These are phyloP conservation scores for Bujurquina vittata DNA, from an alignment of 2,113 vertebrate genomes.

Conservation along the genomic window DNA sequence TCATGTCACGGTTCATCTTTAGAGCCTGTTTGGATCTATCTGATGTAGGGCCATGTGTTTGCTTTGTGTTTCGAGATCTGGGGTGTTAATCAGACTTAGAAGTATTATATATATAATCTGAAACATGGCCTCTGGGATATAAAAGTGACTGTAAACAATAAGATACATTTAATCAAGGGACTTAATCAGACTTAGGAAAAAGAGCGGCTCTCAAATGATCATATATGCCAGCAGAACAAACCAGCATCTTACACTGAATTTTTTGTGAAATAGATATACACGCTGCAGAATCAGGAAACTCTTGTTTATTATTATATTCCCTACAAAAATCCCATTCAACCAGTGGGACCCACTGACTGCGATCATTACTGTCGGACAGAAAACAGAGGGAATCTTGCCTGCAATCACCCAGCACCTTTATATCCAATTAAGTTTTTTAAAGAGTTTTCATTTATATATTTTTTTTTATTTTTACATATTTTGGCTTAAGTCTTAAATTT, in stretches of 20 bases:
- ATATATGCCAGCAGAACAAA: neutral
- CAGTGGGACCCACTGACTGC: no score
- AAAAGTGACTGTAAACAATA: neutral
- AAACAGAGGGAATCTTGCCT: fast-evolving
- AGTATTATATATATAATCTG: neutral
- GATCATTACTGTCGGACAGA: neutral
- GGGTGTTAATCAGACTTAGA: neutral
- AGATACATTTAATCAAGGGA: neutral
- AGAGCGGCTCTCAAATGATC: neutral
- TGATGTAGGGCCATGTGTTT: neutral
- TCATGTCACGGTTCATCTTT: neutral
- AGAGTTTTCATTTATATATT: no score
- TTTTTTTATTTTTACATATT: no score
- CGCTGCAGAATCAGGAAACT: neutral
- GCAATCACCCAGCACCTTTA: neutral
- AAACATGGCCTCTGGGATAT: neutral
- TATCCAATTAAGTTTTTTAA: neutral
- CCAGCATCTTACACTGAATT: no score
- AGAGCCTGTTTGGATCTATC: no score
- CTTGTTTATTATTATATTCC: no score
- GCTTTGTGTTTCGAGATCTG: neutral
- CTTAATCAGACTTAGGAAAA: neutral
- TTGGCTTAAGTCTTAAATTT: neutral
- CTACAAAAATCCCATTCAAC: no score
- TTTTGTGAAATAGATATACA: fast-evolving